Evolutionary conservation across 2,888 invertebrate genomes (phyloP), one percentile per base, ranked within the genome.

Genomic region (Plagodis dolabraria): DNA sequence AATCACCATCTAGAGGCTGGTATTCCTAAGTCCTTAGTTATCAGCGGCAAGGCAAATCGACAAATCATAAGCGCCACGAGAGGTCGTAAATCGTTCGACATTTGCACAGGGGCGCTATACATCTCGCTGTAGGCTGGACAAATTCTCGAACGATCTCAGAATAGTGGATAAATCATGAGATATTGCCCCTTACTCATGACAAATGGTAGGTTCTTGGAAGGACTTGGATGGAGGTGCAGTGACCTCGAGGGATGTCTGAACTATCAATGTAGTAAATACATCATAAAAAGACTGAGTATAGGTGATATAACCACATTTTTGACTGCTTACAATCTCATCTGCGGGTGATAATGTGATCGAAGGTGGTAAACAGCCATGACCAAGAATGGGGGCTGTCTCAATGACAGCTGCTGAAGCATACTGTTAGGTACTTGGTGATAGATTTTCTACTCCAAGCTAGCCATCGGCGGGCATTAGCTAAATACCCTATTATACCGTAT

Each of bases 61-160:
- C 78, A 82, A 83, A 85, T 83, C 83, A 81, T 82, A 79, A 68
- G 53, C 67, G 68, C 69, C 70, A 72, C 71, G 69, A 67, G 74
- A 68, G 69, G 67, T 72, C 69, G 85, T 87, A 87, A 87, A 88
- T 87, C 79, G 77, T 76, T 74, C 68, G 77, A 80, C 76, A 79
- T 74, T 70, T 70, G 68, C 74, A 77, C 79, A 74, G 68, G 69
- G 77, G 73, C 66, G 63, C 83, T 77, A 86, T 85, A 76, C 82
- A 75, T 83, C 81, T 82, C 72, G 40, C 69, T 76, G 76, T 77
- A 70, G 78, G 80, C 81, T 75, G 77, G 83, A 87, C 88, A 87
- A 87, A 87, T 86, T 78, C 83, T 74, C 78, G 67, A 68, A 62
- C 71, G 76, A 75, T 83, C 74, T 65, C 62, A 73, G 64, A 68